Conservation (phyloP, 92 coral and sea anemone species). For the Anthopleura xanthogrammica region DNA sequence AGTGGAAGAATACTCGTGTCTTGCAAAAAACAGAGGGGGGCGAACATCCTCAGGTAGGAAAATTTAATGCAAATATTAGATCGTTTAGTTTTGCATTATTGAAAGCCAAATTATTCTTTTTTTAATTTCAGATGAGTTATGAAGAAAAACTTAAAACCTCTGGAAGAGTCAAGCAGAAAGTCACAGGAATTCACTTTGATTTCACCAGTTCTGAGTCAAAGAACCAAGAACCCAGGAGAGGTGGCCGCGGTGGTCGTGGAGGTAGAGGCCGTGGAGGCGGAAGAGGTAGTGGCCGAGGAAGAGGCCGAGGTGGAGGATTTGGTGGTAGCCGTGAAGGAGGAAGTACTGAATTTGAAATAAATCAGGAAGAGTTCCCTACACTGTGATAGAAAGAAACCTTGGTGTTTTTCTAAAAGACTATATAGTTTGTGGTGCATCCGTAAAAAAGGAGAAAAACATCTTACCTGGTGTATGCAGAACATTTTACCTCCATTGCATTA, state of each 20-base stretch:
- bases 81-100: neutral
- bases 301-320: conserved; percentile 58
- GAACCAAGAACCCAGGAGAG: conserved; percentile 47
- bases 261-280: conserved; percentile 75
- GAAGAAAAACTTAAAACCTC: conserved; percentile 95
- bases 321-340: conserved; percentile 35
- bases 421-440: conserved; percentile 33
- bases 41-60: conserved; percentile 42
- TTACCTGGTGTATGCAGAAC: conserved; percentile 16
- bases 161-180: conserved; percentile 87
- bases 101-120: neutral
- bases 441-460: conserved; percentile 14
- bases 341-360: conserved; percentile 66
- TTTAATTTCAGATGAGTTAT: conserved; percentile 40
- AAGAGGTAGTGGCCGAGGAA: conserved; percentile 35
- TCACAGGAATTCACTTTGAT: conserved; percentile 72
- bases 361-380: conserved; percentile 90
- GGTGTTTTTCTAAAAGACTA: conserved; percentile 28
- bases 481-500: conserved; percentile 13
- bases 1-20: conserved; percentile 93
- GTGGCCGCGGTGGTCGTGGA: conserved; percentile 57
- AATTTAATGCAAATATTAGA: neutral
- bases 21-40: conserved; percentile 52
- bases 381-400: conserved; percentile 49
- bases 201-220: conserved; percentile 51